A percentile compares a stretch with the other conserved stretches of the same genome.
These are phyloP conservation scores for Pseudomyrmex dendroicus DNA, from an alignment of 1,140 invertebrate genomes.

Conservation along the genomic window DNA sequence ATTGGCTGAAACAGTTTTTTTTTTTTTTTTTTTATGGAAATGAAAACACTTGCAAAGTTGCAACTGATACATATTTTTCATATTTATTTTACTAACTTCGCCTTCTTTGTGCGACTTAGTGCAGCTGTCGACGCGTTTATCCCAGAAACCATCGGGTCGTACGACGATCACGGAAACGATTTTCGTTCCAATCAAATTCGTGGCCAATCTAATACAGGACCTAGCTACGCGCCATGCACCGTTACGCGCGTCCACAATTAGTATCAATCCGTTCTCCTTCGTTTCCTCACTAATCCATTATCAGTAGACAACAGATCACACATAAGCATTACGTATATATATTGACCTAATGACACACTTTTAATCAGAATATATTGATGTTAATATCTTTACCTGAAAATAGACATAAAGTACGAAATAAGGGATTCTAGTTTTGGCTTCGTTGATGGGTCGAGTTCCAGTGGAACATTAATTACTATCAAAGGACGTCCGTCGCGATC, in stretches of 20 bases:
- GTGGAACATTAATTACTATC: conserved; percentile 87
- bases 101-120: conserved; percentile 88
- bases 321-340: background rate
- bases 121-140: conserved; percentile 90
- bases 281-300: conserved; percentile 81
- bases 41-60: conserved; percentile 1
- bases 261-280: conserved; percentile 85
- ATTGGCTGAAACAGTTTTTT: conserved; percentile 85
- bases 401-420: conserved; percentile 87
- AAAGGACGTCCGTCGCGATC: conserved; percentile 88
- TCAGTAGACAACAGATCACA: conserved; percentile 5
- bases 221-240: conserved; percentile 88
- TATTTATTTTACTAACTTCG: conserved; percentile 84
- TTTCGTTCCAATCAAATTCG: conserved; percentile 84
- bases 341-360: background rate
- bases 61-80: background rate
- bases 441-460: conserved; percentile 84
- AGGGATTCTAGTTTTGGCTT: conserved; percentile 85
- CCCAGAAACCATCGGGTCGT: conserved; percentile 90
- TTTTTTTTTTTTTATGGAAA: background rate
- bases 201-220: conserved; percentile 87
- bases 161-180: conserved; percentile 87
- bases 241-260: conserved; percentile 88
- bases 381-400: conserved; percentile 86
- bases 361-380: background rate